Evolutionary conservation across 2,113 vertebrate genomes (phyloP), one percentile per base, ranked within the genome.

Genomic region (Camelus dromedarius): DNA sequence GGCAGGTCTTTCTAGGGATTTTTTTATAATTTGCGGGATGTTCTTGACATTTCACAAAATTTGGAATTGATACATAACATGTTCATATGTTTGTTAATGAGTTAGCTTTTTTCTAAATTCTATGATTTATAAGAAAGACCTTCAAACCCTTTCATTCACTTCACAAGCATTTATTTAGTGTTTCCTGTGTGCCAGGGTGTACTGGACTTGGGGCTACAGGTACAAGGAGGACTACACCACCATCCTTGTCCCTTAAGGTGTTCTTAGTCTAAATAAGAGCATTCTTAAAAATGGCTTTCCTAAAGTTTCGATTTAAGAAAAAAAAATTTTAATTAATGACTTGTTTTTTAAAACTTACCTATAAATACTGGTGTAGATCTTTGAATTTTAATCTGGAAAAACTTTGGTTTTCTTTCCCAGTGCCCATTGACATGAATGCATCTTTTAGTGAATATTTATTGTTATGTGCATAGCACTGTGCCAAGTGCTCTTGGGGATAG

Each of bases 371-470:
- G n/a, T 84, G 48, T 89, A 62, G 30, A 62, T 93, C 60, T 95
- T 96, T 89, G 93, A 86, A 54, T 86, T 85, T 2, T 69, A 64
- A 73, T 90, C 35, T 93, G 69, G 19, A 89, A 94, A 91, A 86
- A 12, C 38, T 50, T 89, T 70, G 15, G 46, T 70, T 73, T 91
- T 73, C 16, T 87, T 11, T 86, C 46, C 22, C 10, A 48, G 3
- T 92, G 64, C 20, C 54, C 46, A 19, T 54, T n/a, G 60, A 60
- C 46, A 52, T 50, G 67, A 90, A 60, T 91, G 32, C 50, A 35
- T 52, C 20, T 26, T 50, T 69, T 26, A n/a, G 20, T 69, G 20
- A 90, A 30, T 62, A 50, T 48, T 54, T 67, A 42, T 62, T 89
- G 50, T 69, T 70, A 85, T 42, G 28, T 70, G 70, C 1, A 8